phyloP scores from a whole-genome alignment of 2,888 invertebrate genomes.

The Morpho helenor region DNA sequence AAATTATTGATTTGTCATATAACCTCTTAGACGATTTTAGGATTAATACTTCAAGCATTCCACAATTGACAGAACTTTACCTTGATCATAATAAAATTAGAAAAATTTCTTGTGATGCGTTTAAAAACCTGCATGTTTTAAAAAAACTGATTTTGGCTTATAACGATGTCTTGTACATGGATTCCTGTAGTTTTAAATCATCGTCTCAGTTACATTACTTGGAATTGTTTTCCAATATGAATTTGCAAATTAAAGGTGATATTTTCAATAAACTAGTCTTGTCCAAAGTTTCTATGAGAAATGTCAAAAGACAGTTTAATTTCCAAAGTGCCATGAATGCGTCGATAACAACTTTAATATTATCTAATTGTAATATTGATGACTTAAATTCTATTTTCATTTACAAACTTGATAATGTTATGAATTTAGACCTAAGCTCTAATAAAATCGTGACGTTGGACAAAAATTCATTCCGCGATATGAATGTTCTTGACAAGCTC shows the following conservation, averaged over 20 bases:
- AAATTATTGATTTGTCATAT: slow-evolving; percentile 18
- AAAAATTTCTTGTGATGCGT: slow-evolving; percentile 15
- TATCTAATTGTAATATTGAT: slow-evolving; percentile 15
- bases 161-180: slow-evolving; percentile 15
- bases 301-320: slow-evolving; percentile 5
- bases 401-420: slow-evolving; percentile 13
- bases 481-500: slow-evolving; percentile 15
- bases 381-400: slow-evolving; percentile 13
- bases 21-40: slow-evolving; percentile 15
- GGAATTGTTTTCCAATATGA: slow-evolving; percentile 10
- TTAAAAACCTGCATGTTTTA: slow-evolving; percentile 10
- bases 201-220: slow-evolving; percentile 9
- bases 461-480: slow-evolving; percentile 17
- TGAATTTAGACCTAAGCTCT: slow-evolving; percentile 12
- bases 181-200: slow-evolving; percentile 14
- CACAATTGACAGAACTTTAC: slow-evolving; percentile 12
- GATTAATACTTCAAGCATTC: slow-evolving; percentile 17
- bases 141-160: slow-evolving; percentile 12
- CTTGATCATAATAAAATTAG: slow-evolving; percentile 18
- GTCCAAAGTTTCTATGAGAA: slow-evolving; percentile 13
- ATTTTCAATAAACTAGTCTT: slow-evolving; percentile 17
- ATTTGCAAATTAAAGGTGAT: slow-evolving; percentile 9
- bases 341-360: slow-evolving; percentile 17
- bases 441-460: slow-evolving; percentile 18
- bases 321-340: slow-evolving; percentile 12